These are phyloP conservation scores for Periophthalmus magnuspinnatus DNA, from an alignment of 2,797 vertebrate species.

Conservation along the genomic window DNA sequence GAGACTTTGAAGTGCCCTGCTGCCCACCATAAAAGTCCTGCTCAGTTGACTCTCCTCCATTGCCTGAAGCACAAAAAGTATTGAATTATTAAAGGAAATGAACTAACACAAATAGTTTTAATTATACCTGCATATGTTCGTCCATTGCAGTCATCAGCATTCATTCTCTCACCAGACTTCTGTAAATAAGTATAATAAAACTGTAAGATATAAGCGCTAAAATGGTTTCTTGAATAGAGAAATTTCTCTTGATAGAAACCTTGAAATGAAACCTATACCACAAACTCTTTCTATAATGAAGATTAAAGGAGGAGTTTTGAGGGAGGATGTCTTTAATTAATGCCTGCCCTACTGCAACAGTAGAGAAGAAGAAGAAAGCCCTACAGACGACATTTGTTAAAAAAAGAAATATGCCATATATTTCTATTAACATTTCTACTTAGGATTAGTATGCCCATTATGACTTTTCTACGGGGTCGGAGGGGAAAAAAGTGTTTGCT, in stretches of 20 bases:
- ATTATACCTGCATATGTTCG: conserved; percentile 85
- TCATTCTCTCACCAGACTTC: conserved; percentile 88
- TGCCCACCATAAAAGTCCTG: conserved; percentile 87
- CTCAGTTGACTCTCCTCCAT: conserved; percentile 89
- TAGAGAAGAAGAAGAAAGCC: background rate
- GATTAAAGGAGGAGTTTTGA: conserved; percentile 1
- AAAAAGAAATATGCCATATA: no score
- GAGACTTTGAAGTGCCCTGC: conserved; percentile 86
- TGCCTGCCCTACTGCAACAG: background rate
- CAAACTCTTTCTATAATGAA: conserved; percentile 7
- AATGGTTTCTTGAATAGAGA: background rate
- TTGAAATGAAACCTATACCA: background rate
- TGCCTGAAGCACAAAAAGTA: conserved; percentile 79
- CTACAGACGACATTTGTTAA: background rate
- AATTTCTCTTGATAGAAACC: background rate
- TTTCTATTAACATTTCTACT: no score
- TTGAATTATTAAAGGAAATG: conserved; percentile 36
- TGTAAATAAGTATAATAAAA: conserved; percentile 51
- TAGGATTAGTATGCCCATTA: no score
- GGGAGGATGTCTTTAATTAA: background rate
- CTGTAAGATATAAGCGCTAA: background rate
- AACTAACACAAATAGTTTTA: conserved; percentile 27
- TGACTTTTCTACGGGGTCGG: no score
- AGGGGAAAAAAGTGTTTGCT: background rate
- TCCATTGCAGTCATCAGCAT: conserved; percentile 93